Evolutionary conservation across 1,140 invertebrate genomes (phyloP).

Genomic region (Streblospio benedicti): DNA sequence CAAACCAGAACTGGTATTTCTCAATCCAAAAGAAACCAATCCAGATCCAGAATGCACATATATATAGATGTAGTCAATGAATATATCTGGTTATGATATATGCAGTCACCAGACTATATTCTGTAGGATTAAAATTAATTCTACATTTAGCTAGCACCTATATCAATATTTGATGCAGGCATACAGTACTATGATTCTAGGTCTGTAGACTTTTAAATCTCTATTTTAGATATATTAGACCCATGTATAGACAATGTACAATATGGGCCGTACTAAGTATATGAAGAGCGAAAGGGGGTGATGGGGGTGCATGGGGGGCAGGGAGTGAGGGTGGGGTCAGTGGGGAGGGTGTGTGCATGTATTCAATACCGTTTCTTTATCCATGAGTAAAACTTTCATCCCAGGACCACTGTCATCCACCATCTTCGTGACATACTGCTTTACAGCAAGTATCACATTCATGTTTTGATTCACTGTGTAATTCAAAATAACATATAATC

Average conservation of each 20-base stretch:
- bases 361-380: slow-evolving; percentile 80
- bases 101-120: too few relatives aligned
- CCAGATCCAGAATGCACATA: too few relatives aligned
- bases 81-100: too few relatives aligned
- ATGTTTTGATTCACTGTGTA: too few relatives aligned
- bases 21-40: too few relatives aligned
- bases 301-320: background rate
- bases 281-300: background rate
- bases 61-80: too few relatives aligned
- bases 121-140: too few relatives aligned
- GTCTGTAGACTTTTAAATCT: background rate
- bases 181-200: too few relatives aligned
- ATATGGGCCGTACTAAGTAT: background rate
- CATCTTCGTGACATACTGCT: slow-evolving; percentile 94
- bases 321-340: background rate
- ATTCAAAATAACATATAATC: too few relatives aligned
- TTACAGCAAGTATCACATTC: slow-evolving; percentile 85
- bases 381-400: slow-evolving; percentile 98
- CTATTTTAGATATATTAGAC: background rate
- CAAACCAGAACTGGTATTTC: too few relatives aligned
- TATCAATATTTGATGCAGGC: too few relatives aligned
- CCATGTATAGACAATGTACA: background rate
- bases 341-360: background rate
- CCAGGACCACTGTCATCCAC: slow-evolving; percentile 94
- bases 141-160: too few relatives aligned